Evolutionary conservation across 2,888 invertebrate species (phyloP).

Genomic region (Malthinus seriepunctatus): DNA sequence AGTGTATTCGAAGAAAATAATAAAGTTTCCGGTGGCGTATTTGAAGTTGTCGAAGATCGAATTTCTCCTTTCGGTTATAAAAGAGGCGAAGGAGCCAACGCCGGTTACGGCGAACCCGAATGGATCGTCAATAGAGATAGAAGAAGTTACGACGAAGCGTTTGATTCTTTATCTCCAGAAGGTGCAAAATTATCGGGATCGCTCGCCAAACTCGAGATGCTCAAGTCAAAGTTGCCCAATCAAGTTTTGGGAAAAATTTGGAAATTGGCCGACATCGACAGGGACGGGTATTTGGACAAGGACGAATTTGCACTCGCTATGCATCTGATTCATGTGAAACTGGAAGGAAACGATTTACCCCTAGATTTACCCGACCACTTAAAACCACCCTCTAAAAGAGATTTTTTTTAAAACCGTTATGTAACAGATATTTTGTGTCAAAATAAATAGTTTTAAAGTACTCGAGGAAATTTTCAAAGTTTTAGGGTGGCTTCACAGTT

Average conservation of each 20-base stretch:
- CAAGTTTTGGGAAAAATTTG: conserved; percentile 95
- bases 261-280: conserved; percentile 95
- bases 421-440: too few species aligned
- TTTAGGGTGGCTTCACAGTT: too few species aligned
- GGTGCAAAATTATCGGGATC: conserved; percentile 93
- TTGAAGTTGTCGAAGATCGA: conserved; percentile 81
- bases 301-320: conserved; percentile 98
- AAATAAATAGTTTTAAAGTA: too few species aligned
- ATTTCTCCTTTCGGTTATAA: conserved; percentile 91
- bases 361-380: conserved; percentile 83
- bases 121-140: conserved; percentile 95
- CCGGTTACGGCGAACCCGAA: conserved; percentile 91
- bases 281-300: conserved; percentile 88
- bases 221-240: conserved; percentile 96
- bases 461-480: too few species aligned
- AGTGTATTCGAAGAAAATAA: conserved; percentile 30
- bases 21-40: conserved; percentile 80
- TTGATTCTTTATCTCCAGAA: conserved; percentile 77
- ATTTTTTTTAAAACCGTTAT: conserved; percentile 18
- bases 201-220: conserved; percentile 90
- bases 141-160: conserved; percentile 79
- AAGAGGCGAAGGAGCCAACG: conserved; percentile 93
- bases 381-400: conserved; percentile 80
- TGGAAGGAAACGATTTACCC: conserved; percentile 89
- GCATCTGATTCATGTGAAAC: conserved; percentile 90